These are phyloP conservation scores for Agelas oroides DNA, from an alignment of 37 sponge, comb jelly and placozoan genomes.

Conservation along the genomic window DNA sequence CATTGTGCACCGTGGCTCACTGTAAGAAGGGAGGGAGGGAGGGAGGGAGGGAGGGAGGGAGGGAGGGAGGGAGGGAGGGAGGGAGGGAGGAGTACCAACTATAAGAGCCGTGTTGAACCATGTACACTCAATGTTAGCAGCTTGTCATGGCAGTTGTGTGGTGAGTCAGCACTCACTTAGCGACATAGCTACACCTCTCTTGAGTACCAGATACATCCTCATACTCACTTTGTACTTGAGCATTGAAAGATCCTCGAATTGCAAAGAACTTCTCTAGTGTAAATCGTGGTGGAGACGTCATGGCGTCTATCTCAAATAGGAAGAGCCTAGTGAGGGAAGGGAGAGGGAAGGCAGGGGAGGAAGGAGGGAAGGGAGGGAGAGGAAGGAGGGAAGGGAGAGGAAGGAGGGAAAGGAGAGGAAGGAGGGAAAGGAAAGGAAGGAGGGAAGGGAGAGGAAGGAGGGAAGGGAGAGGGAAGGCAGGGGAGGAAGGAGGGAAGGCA, in stretches of 20 bases:
- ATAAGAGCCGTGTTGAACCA: too few relatives aligned
- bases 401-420: background rate
- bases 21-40: background rate
- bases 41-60: background rate
- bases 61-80: too few relatives aligned
- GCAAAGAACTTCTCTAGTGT: slow-evolving; percentile 7
- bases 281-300: background rate
- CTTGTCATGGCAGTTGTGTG: background rate
- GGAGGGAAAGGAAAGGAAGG: slow-evolving; percentile 1
- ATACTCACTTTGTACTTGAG: slow-evolving; percentile 29
- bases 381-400: slow-evolving; percentile 2
- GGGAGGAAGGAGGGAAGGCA: too few relatives aligned
- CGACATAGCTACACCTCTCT: too few relatives aligned
- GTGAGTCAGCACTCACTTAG: too few relatives aligned
- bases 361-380: background rate
- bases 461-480: too few relatives aligned
- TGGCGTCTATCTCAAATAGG: slow-evolving; percentile 14
- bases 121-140: background rate
- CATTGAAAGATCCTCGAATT: slow-evolving; percentile 31
- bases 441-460: too few relatives aligned
- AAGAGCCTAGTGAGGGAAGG: slow-evolving; percentile 25
- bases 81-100: too few relatives aligned
- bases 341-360: too few relatives aligned
- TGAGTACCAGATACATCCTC: too few relatives aligned
- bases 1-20: background rate